These are phyloP conservation scores for Drosophila hawaiiensis DNA, from an alignment of 2,888 invertebrate genomes.

Conservation along the genomic window DNA sequence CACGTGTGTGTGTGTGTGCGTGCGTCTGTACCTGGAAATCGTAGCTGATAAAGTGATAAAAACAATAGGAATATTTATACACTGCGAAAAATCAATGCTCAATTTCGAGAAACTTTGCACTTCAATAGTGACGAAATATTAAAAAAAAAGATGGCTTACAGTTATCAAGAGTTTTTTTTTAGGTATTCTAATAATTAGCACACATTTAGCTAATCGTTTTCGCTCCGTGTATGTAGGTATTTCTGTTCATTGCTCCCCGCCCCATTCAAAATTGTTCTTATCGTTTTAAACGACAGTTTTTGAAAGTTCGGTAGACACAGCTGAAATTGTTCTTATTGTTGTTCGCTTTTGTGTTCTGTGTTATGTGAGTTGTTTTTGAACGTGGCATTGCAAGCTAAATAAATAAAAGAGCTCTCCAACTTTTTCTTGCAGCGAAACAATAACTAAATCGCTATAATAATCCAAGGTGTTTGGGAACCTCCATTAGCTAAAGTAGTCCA, in stretches of 20 bases:
- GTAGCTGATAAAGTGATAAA: slow-evolving; percentile 66
- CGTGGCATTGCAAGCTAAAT: slow-evolving; percentile 57
- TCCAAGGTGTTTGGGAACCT: slow-evolving; percentile 63
- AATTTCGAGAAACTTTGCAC: background rate
- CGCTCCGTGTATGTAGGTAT: slow-evolving; percentile 30
- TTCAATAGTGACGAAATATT: background rate
- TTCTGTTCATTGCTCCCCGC: slow-evolving; percentile 10
- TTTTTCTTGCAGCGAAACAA: slow-evolving; percentile 73
- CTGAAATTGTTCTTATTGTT: slow-evolving; percentile 59
- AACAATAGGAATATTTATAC: slow-evolving; percentile 33
- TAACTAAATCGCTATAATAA: slow-evolving; percentile 56
- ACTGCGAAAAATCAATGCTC: slow-evolving; percentile 20
- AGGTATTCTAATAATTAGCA: background rate
- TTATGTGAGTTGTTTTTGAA: slow-evolving; percentile 52
- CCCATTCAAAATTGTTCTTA: slow-evolving; percentile 37
- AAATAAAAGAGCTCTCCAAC: slow-evolving; percentile 58
- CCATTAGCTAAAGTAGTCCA: slow-evolving; percentile 44
- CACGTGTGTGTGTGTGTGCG: slow-evolving; percentile 1
- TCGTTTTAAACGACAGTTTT: slow-evolving; percentile 52
- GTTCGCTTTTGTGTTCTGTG: slow-evolving; percentile 50
- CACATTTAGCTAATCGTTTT: slow-evolving; percentile 10
- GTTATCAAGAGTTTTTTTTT: background rate
- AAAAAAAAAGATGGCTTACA: background rate
- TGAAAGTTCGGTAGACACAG: slow-evolving; percentile 63
- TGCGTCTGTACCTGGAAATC: slow-evolving; percentile 55